Evolutionary conservation across 2,888 invertebrate species (phyloP), one percentile per base, ranked within the genome.

Genomic region (Sacculina carcini): DNA sequence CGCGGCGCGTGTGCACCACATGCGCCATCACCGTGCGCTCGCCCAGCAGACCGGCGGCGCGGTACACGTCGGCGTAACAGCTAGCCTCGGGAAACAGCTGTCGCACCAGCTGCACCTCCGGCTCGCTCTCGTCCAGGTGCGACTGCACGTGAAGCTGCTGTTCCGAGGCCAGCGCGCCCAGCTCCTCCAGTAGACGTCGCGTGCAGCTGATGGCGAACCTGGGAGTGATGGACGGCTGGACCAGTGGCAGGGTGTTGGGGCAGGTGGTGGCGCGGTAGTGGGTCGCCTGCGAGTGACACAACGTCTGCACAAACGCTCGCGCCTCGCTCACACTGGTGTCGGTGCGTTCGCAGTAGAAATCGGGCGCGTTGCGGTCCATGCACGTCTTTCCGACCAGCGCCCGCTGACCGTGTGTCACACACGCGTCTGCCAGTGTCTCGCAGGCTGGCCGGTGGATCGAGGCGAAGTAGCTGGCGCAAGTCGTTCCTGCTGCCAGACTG

Each of bases 321-420:
- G 52, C 51, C 29, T 52, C 38, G 21, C 14, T 40, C 36, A 54
- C 19, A 7, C 42, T 50, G n/a, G 34, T 10, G 14, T 52, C 23
- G 6, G 53, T 51, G 5, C 52, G 51, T 55, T 62, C 62, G 47
- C 59, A 53, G 55, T 67, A 68, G 53, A 60, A 60, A 19, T 61
- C 61, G 0, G 67, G 66, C 19, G 61, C 60, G 52, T 66, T 62
- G 32, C 55, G 58, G 55, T 78, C 78, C 80, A 83, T 81, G 65
- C 78, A 80, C 6, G 87, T 78, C 73, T 89, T 89, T 0, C 89
- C 89, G 32, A 89, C 71, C 4, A 84, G 70, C 1, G 84, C 86
- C 57, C 89, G 72, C 65, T 90, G 89, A 1, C 79, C 78, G 56
- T 73, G 65, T 53, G 69, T 66, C 1, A 73, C 65, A 3, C 71